These are phyloP conservation scores for Drosophila novamexicana DNA, from an alignment of 1,140 invertebrate species.

Conservation along the genomic window DNA sequence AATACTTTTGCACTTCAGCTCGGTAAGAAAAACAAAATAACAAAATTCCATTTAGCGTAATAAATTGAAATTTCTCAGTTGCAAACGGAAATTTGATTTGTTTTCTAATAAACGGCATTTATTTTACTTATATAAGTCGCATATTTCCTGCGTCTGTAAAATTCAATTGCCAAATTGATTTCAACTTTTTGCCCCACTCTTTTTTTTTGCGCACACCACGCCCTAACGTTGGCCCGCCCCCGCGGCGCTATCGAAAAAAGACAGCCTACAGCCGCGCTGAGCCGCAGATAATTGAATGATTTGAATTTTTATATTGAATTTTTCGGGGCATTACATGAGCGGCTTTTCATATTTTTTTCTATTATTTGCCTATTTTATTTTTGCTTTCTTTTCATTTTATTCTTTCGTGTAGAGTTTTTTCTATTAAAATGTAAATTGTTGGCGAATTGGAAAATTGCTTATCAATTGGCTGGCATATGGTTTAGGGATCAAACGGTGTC, in stretches of 20 bases:
- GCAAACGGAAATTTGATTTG: constrained; percentile 80
- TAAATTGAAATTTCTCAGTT: constrained; percentile 46
- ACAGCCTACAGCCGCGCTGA: constrained; percentile 45
- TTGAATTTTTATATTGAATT: constrained; percentile 83
- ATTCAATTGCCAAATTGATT: constrained; percentile 82
- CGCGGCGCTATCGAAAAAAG: background rate
- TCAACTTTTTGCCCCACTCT: constrained; percentile 59
- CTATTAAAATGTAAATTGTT: constrained; percentile 82
- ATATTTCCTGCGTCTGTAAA: constrained; percentile 52
- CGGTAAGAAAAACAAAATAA: background rate
- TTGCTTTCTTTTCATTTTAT: constrained; percentile 16
- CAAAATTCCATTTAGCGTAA: constrained; percentile 16
- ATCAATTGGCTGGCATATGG: constrained; percentile 76
- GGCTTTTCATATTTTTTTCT: constrained; percentile 53
- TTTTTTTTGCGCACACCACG: constrained; percentile 40
- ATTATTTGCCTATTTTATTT: constrained; percentile 26
- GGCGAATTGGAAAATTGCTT: constrained; percentile 82
- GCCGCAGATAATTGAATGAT: constrained; percentile 83
- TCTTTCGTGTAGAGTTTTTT: constrained; percentile 55
- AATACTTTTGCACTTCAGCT: constrained; percentile 2
- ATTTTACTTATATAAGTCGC: constrained; percentile 78
- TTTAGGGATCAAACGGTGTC: constrained; percentile 67
- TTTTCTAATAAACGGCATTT: constrained; percentile 78
- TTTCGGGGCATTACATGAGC: constrained; percentile 32
- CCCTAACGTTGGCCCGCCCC: background rate